Evolutionary conservation across 2,113 vertebrate species (phyloP).

Genomic region (Clinocottus analis): DNA sequence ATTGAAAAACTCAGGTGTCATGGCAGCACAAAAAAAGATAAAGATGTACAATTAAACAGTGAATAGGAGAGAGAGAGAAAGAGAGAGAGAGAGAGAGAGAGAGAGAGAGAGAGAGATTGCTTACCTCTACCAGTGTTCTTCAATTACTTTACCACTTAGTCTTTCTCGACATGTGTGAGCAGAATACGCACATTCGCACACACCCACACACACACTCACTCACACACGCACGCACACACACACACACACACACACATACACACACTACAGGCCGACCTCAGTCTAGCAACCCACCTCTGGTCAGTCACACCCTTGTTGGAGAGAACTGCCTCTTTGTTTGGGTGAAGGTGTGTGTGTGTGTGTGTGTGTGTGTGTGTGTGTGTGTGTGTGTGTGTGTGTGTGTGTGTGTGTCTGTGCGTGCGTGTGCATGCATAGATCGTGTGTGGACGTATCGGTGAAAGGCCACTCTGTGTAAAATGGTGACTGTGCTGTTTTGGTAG

Average conservation of each 20-base stretch:
- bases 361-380: no score
- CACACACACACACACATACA: constrained; percentile 14
- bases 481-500: constrained; percentile 51
- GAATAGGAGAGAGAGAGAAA: not conserved
- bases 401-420: constrained; percentile 21
- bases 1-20: no score
- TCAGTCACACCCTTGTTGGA: constrained; percentile 66
- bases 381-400: constrained; percentile 6
- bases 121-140: not conserved
- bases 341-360: constrained; percentile 17
- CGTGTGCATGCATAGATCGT: constrained; percentile 26
- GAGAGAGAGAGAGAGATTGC: not conserved
- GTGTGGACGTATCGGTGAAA: constrained; percentile 57
- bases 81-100: not conserved
- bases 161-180: constrained; percentile 9
- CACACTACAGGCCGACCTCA: constrained; percentile 41
- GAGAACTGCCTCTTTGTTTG: constrained; percentile 74
- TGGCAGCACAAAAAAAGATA: no score
- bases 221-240: no score
- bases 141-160: constrained; percentile 14
- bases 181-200: not conserved
- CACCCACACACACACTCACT: no score
- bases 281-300: constrained; percentile 53
- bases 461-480: constrained; percentile 63
- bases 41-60: no score